phyloP scores from a whole-genome alignment of 1,140 invertebrate species.

The Drosophila tropicalis region DNA sequence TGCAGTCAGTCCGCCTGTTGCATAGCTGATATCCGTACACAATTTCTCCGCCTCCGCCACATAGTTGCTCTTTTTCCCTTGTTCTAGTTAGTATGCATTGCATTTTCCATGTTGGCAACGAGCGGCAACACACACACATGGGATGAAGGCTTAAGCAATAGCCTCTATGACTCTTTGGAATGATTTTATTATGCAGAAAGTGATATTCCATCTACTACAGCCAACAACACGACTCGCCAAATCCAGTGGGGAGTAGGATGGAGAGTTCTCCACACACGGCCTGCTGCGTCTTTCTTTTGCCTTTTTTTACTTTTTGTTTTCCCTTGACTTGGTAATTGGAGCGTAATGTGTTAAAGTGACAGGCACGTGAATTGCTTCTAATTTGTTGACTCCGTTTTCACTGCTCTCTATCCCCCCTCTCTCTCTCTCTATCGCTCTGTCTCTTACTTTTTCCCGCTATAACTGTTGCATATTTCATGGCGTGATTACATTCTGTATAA shows the following conservation, averaged over 20 bases:
- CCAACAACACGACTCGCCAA: too few relatives aligned
- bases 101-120: slow-evolving; percentile 54
- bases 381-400: slow-evolving; percentile 50
- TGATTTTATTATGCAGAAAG: slow-evolving; percentile 76
- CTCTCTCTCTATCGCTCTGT: neutral
- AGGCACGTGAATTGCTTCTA: slow-evolving; percentile 73
- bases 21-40: slow-evolving; percentile 46
- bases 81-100: slow-evolving; percentile 73
- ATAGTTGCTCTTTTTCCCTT: neutral
- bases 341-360: slow-evolving; percentile 79
- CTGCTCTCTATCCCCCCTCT: neutral
- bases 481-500: slow-evolving; percentile 61
- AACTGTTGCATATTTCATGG: slow-evolving; percentile 77
- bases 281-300: neutral
- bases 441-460: slow-evolving; percentile 10
- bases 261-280: neutral
- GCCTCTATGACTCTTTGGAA: slow-evolving; percentile 27
- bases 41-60: neutral
- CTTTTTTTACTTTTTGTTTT: slow-evolving; percentile 3
- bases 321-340: slow-evolving; percentile 60
- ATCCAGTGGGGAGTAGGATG: slow-evolving; percentile 2
- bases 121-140: slow-evolving; percentile 11
- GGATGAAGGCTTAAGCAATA: slow-evolving; percentile 50
- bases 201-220: slow-evolving; percentile 36
- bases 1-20: slow-evolving; percentile 42